Evolutionary conservation across 2,888 invertebrate species (phyloP), one percentile per base, ranked within the genome.

Genomic region (Chrysina gloriosa): DNA sequence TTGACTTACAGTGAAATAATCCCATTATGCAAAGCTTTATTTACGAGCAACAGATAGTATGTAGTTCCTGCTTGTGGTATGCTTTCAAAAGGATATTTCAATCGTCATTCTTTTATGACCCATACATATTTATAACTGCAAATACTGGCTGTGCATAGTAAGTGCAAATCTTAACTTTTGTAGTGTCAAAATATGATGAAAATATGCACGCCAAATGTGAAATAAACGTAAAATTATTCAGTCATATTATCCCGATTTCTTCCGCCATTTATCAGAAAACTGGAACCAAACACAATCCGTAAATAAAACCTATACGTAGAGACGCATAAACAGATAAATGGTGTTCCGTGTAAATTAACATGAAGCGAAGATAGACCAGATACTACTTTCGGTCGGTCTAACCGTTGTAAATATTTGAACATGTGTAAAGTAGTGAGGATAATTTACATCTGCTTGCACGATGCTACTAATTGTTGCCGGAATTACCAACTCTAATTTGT

Each of bases 381-480:
- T 64, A 64, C 25, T 39, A 36, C 7, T 58, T 42, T 58, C 39
- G 39, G 58, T 58, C 25, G 58, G 58, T 42, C 58, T 58, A 58
- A 64, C 47, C 21, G 64, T 47, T 64, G 50, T 64, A 64, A 64
- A 64, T 64, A 36, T 64, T 48, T 50, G 64, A 64, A 64, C 47
- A 50, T 48, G 48, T 64, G 39, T 48, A 58, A 42, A 58, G 58
- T 47, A 48, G 48, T 25, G 25, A 36, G 23, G 31, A 63, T 48
- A 47, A 63, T 63, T 63, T 63, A 50, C 64, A 47, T 29, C 48
- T 39, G 50, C 48, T 50, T 48, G 48, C 64, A 64, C 64, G 64
- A n/a, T 64, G 63, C 48, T 25, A 23, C 64, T 47, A 47, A 64
- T 64, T 64, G 64, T 36, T 47, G 64, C 64, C 64, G 64, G 47